A percentile compares a stretch with the other conserved stretches of the same genome.
These are phyloP conservation scores for Chaenogobius annularis DNA, from an alignment of 2,113 vertebrate species.

Conservation along the genomic window DNA sequence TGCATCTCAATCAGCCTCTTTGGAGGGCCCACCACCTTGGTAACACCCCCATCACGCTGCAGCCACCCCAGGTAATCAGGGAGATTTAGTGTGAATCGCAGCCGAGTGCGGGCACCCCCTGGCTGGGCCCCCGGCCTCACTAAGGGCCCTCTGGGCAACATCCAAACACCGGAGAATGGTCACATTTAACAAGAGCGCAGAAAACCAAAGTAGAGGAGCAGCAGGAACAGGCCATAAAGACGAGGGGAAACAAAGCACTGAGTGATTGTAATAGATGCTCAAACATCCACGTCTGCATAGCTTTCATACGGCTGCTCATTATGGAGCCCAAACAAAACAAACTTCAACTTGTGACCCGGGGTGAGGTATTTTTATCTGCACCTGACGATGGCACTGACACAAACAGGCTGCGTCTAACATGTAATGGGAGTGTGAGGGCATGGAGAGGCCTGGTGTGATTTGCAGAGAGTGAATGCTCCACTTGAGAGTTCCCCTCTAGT, in stretches of 20 bases:
- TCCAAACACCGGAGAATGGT: slow-evolving; percentile 74
- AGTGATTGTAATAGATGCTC: slow-evolving; percentile 65
- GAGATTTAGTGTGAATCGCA: slow-evolving; percentile 78
- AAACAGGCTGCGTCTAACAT: slow-evolving; percentile 33
- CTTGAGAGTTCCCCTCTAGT: slow-evolving; percentile 71
- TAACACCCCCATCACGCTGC: slow-evolving; percentile 74
- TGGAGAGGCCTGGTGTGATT: slow-evolving; percentile 53
- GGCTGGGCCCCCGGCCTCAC: slow-evolving; percentile 70
- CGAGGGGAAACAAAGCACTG: slow-evolving; percentile 69
- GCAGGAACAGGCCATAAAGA: slow-evolving; percentile 65
- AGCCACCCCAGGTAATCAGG: slow-evolving; percentile 78
- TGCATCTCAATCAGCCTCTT: slow-evolving; percentile 95
- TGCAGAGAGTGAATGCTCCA: slow-evolving; percentile 71
- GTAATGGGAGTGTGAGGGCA: slow-evolving; percentile 48
- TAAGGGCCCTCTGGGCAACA: slow-evolving; percentile 81
- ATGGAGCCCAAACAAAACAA: slow-evolving; percentile 48
- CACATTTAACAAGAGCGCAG: slow-evolving; percentile 74
- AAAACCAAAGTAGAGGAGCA: slow-evolving; percentile 69
- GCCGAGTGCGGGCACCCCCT: slow-evolving; percentile 65
- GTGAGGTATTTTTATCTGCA: slow-evolving; percentile 59
- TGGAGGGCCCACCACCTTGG: slow-evolving; percentile 86
- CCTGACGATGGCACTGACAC: slow-evolving; percentile 60
- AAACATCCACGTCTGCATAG: slow-evolving; percentile 57
- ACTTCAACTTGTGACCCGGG: slow-evolving; percentile 70
- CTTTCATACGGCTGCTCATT: slow-evolving; percentile 64